Evolutionary conservation across 1,140 invertebrate genomes (phyloP), one percentile per base, ranked within the genome.

Genomic region (Babylonia areolata): DNA sequence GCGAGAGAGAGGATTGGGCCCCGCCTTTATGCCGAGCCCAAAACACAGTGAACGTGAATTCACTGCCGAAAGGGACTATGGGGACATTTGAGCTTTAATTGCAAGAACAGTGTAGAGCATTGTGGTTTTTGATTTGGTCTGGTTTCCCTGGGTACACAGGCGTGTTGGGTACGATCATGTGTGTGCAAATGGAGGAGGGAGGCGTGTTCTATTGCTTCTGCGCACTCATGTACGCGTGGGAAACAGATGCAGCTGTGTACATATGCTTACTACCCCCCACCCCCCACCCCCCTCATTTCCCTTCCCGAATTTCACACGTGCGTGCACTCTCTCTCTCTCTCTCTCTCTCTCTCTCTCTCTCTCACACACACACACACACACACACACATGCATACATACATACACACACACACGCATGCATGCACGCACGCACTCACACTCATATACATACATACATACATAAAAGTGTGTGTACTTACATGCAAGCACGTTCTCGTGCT

Each of bases 261-360:
- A 78, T 78, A 33, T 42, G 40, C 31, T 2, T 37, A 39, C 6
- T 37, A 23, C 9, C 28, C n/a, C n/a, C n/a, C n/a, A n/a, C n/a
- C n/a, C n/a, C n/a, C n/a, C n/a, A n/a, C n/a, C n/a, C n/a, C n/a
- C n/a, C n/a, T n/a, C n/a, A n/a, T n/a, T n/a, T n/a, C n/a, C n/a
- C n/a, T n/a, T n/a, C n/a, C n/a, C n/a, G n/a, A n/a, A n/a, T n/a
- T n/a, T n/a, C n/a, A n/a, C n/a, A n/a, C n/a, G n/a, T n/a, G n/a
- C n/a, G n/a, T n/a, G n/a, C n/a, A n/a, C 54, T 84, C 40, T 37
- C 0, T 84, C 69, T 84, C 64, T 84, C 82, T 73, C 69, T 84
- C 64, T 84, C 82, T 84, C 82, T 84, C 82, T 84, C 82, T 84
- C 82, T 84, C 82, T 84, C 82, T 84, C 82, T 84, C 82, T 69